Evolutionary conservation across 2,888 invertebrate genomes (phyloP).

Genomic region (Andrena haemorrhoa): DNA sequence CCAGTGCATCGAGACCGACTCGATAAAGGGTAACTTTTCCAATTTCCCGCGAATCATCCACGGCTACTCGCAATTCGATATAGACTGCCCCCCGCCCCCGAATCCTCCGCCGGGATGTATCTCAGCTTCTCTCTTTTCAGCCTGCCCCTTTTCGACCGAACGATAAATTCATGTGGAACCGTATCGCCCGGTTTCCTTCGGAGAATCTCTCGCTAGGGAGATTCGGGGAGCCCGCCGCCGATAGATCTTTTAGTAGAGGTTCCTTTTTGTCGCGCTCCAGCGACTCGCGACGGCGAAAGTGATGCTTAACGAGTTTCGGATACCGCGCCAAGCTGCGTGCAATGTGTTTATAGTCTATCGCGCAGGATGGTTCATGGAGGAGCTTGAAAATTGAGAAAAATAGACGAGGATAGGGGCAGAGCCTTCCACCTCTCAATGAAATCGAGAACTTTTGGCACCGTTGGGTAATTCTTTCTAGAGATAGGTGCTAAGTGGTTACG

Average conservation of each 20-base stretch:
- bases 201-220: not conserved
- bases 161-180: slow-evolving; percentile 25
- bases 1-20: slow-evolving; percentile 20
- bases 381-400: not conserved
- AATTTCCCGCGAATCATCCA: slow-evolving; percentile 66
- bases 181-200: slow-evolving; percentile 16
- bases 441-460: not conserved
- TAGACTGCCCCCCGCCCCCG: slow-evolving; percentile 24
- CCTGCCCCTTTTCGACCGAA: not conserved
- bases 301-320: not conserved
- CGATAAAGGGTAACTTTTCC: slow-evolving; percentile 71
- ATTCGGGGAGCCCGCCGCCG: not conserved
- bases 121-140: slow-evolving; percentile 1
- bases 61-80: slow-evolving; percentile 60
- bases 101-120: slow-evolving; percentile 45
- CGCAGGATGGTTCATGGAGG: not conserved
- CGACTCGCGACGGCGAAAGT: not conserved
- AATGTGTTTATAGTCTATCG: not conserved
- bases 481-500: not conserved
- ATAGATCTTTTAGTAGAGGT: not conserved
- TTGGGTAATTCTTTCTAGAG: not conserved
- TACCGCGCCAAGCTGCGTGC: too few species aligned
- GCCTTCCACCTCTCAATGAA: not conserved
- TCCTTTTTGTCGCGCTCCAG: too few species aligned
- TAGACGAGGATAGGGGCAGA: too few species aligned